Evolutionary conservation across 1,140 invertebrate genomes (phyloP), one percentile per base, ranked within the genome.

Genomic region (Rhynchophorus ferrugineus): DNA sequence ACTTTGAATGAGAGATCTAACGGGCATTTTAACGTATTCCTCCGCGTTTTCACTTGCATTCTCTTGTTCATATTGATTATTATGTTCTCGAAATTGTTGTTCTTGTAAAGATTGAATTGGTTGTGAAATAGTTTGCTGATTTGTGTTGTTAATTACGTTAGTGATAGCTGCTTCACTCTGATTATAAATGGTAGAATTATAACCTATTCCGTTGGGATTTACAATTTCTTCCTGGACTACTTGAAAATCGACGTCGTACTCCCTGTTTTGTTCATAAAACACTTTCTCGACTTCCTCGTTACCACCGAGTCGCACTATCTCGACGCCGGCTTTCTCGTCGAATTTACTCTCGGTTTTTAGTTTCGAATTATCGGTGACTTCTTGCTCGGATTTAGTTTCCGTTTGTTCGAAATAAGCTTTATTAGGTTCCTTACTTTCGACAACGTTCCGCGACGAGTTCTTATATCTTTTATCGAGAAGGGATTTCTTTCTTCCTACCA

Each of bases 1-100:
- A 46, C 75, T 78, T 44, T 75, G 71, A 38, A 84, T 83, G 13
- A 84, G 56, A 17, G 76, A 75, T 57, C 76, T 81, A 0, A 84
- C 80, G 5, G 81, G 81, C 3, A 81, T 64, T 45, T 77, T 75
- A 5, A 75, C 73, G 54, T 81, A 80, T 8, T 75, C 71, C 36
- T 65, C 71, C 24, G 64, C 69, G 8, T 71, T 62, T 2, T 65
- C 63, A 6, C 5, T 29, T 29, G 11, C 11, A 6, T 5, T 29
- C 5, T 29, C 24, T 5, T 5, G 5, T 29, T 29, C 5, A 11
- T 29, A 6, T 29, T 6, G 11, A 11, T 5, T 29, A 29, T 29
- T 5, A 29, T 29, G 5, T 5, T 29, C 11, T 29, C 24, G 5
- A 29, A 6, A 5, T 29, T 29, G 24, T 29, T 29, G 24, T 29